Conservation (phyloP, 23 tunicate species). For the Ascidia mentula region DNA sequence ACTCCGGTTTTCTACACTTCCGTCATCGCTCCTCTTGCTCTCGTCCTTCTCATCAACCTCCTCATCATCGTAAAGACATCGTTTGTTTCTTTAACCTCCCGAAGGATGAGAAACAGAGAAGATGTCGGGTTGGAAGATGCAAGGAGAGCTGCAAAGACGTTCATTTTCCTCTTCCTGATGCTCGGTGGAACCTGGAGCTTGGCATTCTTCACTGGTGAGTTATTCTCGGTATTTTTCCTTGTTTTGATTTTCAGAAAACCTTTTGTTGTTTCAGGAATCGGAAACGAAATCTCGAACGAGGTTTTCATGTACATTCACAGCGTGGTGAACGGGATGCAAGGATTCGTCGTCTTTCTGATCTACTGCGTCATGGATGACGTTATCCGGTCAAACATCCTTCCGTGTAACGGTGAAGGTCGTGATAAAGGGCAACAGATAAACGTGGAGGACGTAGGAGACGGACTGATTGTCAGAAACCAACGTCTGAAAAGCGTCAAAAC, state of each 20-base stretch:
- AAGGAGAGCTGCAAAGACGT: not conserved
- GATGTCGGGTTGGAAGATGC: not conserved
- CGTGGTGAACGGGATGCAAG: not conserved
- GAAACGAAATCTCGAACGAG: not conserved
- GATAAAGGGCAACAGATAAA: too few species aligned
- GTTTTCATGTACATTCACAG: not conserved
- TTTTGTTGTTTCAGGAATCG: not conserved
- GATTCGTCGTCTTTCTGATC: not conserved
- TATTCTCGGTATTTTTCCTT: not conserved
- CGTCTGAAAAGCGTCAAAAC: too few species aligned
- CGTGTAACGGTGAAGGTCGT: too few species aligned
- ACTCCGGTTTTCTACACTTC: not conserved
- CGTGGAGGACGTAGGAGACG: too few species aligned
- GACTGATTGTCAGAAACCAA: too few species aligned
- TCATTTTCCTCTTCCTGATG: not conserved
- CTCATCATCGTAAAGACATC: not conserved
- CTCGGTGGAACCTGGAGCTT: not conserved
- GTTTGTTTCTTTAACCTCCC: not conserved
- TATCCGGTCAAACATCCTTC: too few species aligned
- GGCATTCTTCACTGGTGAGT: not conserved
- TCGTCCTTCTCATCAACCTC: slow-evolving; percentile 5
- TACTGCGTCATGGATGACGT: not conserved
- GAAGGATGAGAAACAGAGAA: not conserved
- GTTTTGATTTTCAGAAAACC: not conserved
- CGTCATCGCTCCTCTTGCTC: slow-evolving; percentile 3